A percentile compares a stretch with the other conserved stretches of the same genome.
phyloP scores from a whole-genome alignment of 2,888 invertebrate genomes.

The Acrobasis consociella region DNA sequence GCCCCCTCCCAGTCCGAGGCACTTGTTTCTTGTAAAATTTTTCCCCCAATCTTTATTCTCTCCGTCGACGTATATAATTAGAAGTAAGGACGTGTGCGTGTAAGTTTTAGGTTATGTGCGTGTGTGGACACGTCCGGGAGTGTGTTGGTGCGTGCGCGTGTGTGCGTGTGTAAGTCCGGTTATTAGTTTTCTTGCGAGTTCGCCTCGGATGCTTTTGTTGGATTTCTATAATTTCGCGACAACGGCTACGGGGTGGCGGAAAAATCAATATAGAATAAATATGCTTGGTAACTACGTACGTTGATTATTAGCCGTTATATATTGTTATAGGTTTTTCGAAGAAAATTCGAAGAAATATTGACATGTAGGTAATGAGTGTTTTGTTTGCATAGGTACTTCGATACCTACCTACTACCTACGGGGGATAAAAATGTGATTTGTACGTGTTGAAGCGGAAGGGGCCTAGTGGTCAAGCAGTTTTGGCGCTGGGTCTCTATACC shows the following conservation, averaged over 20 bases:
- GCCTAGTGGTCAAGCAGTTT: too few species aligned
- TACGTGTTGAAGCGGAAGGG: too few species aligned
- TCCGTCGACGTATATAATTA: constrained; percentile 82
- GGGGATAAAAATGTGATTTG: too few species aligned
- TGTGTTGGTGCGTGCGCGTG: constrained; percentile 38
- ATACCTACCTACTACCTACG: too few species aligned
- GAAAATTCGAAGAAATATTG: background rate
- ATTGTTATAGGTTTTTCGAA: background rate
- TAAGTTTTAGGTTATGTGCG: constrained; percentile 35
- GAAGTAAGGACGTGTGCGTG: constrained; percentile 48
- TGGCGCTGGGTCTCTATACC: too few species aligned
- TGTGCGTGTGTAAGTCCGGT: constrained; percentile 65
- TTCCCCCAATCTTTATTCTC: constrained; percentile 82
- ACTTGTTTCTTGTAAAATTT: constrained; percentile 82
- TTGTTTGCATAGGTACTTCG: too few species aligned
- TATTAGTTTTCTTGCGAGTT: constrained; percentile 82
- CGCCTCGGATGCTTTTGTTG: constrained; percentile 77
- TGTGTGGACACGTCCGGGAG: constrained; percentile 36
- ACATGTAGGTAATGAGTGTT: background rate
- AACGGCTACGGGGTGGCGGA: constrained; percentile 52
- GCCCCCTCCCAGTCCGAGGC: constrained; percentile 67
- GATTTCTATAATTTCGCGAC: constrained; percentile 82
- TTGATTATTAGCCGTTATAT: constrained; percentile 1
- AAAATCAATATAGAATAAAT: constrained; percentile 56
- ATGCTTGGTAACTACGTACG: constrained; percentile 25